These are phyloP conservation scores for Natrix natrix DNA, from an alignment of 2,797 vertebrate species.

Conservation along the genomic window DNA sequence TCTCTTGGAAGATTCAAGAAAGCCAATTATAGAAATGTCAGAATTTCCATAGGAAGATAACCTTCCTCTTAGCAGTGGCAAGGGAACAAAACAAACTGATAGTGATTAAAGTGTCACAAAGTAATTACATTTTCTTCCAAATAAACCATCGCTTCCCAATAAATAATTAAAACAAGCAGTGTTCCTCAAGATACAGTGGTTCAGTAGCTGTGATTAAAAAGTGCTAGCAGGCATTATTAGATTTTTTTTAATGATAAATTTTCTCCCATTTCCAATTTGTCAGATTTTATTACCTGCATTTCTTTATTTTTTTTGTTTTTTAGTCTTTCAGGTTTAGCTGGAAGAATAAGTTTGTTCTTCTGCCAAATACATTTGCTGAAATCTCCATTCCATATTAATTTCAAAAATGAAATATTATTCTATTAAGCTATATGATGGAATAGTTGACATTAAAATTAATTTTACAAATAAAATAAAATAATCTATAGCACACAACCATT, in stretches of 20 bases:
- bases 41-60: conserved; percentile 61
- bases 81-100: conserved; percentile 61
- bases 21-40: conserved; percentile 59
- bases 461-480: conserved; percentile 29
- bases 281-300: conserved; percentile 59
- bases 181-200: conserved; percentile 57
- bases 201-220: conserved; percentile 66
- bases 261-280: conserved; percentile 63
- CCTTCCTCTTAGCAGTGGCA: conserved; percentile 59
- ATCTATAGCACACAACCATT: conserved; percentile 8
- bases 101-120: conserved; percentile 64
- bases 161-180: conserved; percentile 69
- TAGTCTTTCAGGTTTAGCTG: conserved; percentile 52
- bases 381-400: conserved; percentile 34
- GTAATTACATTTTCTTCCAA: conserved; percentile 67
- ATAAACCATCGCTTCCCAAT: conserved; percentile 63
- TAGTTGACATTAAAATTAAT: conserved; percentile 47
- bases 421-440: conserved; percentile 38
- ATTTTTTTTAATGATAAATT: conserved; percentile 59
- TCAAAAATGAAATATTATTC: conserved; percentile 39
- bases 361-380: conserved; percentile 42
- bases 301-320: conserved; percentile 46
- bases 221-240: conserved; percentile 62
- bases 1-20: conserved; percentile 52
- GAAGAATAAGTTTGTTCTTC: conserved; percentile 36